phyloP scores from a whole-genome alignment of 2,888 invertebrate species.

The Drosophila incognita region DNA sequence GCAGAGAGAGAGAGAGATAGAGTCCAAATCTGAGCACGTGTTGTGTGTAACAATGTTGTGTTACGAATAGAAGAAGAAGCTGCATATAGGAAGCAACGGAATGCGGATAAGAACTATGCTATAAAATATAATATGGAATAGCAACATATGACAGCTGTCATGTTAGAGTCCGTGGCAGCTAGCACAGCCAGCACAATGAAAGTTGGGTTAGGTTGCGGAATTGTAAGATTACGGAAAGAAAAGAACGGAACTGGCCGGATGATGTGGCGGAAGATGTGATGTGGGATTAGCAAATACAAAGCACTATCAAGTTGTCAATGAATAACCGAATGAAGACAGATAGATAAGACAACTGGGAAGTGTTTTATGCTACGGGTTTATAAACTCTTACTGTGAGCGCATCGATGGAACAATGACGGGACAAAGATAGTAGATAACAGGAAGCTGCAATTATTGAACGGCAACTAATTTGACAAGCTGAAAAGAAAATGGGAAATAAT shows the following conservation, averaged over 20 bases:
- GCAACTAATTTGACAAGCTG: background rate
- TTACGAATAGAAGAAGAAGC: constrained; percentile 29
- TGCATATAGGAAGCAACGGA: constrained; percentile 40
- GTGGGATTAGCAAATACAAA: constrained; percentile 66
- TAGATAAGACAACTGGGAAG: constrained; percentile 40
- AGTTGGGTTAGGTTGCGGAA: constrained; percentile 77
- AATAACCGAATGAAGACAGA: constrained; percentile 54
- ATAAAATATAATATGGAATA: constrained; percentile 57
- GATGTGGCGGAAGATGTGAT: constrained; percentile 46
- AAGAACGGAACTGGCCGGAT: constrained; percentile 34
- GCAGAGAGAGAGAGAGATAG: constrained; percentile 1
- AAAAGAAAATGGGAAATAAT: background rate
- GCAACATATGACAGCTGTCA: constrained; percentile 78
- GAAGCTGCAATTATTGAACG: constrained; percentile 7
- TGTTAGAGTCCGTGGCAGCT: constrained; percentile 65
- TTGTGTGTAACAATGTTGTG: constrained; percentile 53
- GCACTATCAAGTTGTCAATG: constrained; percentile 74
- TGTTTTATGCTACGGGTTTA: constrained; percentile 19
- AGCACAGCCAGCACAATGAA: constrained; percentile 48
- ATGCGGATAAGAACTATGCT: constrained; percentile 37
- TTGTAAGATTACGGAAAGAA: constrained; percentile 58
- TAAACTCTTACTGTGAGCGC: background rate
- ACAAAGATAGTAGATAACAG: background rate
- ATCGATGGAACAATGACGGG: background rate
- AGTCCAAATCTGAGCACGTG: constrained; percentile 56